phyloP scores from a whole-genome alignment of 2,888 invertebrate genomes.

The Antitype chi region DNA sequence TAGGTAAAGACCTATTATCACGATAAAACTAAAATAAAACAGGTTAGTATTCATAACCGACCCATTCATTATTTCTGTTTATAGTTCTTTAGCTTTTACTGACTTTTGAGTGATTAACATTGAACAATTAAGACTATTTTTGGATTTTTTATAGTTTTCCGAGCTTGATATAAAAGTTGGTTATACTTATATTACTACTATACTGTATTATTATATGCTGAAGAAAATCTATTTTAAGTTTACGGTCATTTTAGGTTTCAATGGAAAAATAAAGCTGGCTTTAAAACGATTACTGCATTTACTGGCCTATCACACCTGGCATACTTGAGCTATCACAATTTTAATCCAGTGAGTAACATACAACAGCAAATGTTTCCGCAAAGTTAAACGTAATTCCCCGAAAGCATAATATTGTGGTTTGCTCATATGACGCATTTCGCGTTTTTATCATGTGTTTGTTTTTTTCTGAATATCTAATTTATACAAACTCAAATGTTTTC shows the following conservation, averaged over 20 bases:
- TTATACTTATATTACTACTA: slow-evolving; percentile 8
- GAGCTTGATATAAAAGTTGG: not conserved
- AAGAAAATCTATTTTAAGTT: not conserved
- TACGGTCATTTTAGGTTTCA: not conserved
- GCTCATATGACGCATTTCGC: slow-evolving; percentile 30
- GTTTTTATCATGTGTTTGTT: slow-evolving; percentile 12
- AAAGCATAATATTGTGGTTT: slow-evolving; percentile 21
- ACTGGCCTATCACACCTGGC: not conserved
- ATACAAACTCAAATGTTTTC: slow-evolving; percentile 1
- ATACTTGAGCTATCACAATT: slow-evolving; percentile 17
- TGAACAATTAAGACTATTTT: slow-evolving; percentile 34
- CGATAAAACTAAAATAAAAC: no score
- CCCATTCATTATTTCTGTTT: slow-evolving; percentile 42
- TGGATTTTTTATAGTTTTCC: slow-evolving; percentile 22
- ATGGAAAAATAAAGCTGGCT: slow-evolving; percentile 2
- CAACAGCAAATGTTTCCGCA: slow-evolving; percentile 1
- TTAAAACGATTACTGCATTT: slow-evolving; percentile 18
- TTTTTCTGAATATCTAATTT: slow-evolving; percentile 10
- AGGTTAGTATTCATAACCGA: slow-evolving; percentile 23
- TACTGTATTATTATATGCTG: not conserved
- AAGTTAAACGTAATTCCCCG: slow-evolving; percentile 30
- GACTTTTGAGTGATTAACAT: slow-evolving; percentile 35
- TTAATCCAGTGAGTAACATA: slow-evolving; percentile 22
- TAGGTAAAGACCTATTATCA: no score
- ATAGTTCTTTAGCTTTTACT: slow-evolving; percentile 25